phyloP scores from a whole-genome alignment of 2,888 invertebrate genomes.

The Plebejus argus region DNA sequence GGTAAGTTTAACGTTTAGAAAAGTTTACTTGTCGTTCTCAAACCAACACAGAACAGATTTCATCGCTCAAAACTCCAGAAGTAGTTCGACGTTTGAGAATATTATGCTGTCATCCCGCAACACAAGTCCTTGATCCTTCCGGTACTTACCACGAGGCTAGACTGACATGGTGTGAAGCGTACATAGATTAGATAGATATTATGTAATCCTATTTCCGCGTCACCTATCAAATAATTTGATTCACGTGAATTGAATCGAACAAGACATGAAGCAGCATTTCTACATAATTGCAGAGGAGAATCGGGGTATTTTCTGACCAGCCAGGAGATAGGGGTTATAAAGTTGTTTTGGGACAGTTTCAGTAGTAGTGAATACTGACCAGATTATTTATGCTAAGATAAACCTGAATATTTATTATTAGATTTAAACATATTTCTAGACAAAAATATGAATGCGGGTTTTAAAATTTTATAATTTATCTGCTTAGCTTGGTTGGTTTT shows the following conservation, averaged over 20 bases:
- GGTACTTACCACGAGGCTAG: too few species aligned
- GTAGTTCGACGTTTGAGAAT: not conserved
- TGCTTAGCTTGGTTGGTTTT: not conserved
- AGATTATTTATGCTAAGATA: conserved; percentile 6
- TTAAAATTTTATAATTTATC: not conserved
- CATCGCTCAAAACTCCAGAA: not conserved
- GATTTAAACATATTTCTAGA: not conserved
- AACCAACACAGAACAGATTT: not conserved
- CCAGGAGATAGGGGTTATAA: not conserved
- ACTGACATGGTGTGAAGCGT: too few species aligned
- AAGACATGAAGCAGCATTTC: not conserved
- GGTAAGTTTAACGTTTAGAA: too few species aligned
- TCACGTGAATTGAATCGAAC: not conserved
- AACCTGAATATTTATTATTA: not conserved
- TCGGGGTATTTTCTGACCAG: not conserved
- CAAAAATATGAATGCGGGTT: not conserved
- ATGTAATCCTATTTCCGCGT: too few species aligned
- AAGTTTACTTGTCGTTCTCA: not conserved
- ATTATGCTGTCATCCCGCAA: too few species aligned
- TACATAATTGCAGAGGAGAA: not conserved
- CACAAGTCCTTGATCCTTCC: too few species aligned
- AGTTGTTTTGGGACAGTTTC: conserved; percentile 8
- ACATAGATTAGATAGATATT: too few species aligned
- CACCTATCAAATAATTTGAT: too few species aligned
- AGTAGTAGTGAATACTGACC: not conserved